These are phyloP conservation scores for Chrysolina oricalcia DNA, from an alignment of 2,888 invertebrate species.

Conservation along the genomic window DNA sequence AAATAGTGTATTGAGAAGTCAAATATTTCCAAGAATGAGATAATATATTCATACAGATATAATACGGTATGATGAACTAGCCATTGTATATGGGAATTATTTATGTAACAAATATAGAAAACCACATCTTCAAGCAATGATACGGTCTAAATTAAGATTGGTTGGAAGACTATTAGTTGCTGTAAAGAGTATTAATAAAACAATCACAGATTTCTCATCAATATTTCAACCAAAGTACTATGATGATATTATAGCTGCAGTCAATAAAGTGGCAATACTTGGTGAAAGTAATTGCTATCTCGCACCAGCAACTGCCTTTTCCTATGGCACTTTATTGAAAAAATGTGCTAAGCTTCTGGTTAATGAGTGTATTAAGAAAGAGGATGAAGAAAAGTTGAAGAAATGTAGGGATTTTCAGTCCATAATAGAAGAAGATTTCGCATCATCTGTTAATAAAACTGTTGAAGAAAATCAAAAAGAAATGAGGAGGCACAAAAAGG, in stretches of 20 bases:
- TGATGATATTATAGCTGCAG: background rate
- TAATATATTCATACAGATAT: constrained; percentile 10
- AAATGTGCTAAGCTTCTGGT: constrained; percentile 14
- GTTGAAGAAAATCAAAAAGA: constrained; percentile 31
- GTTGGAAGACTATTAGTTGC: constrained; percentile 16
- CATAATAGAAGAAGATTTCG: constrained; percentile 29
- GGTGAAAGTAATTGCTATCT: constrained; percentile 15
- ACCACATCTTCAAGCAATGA: constrained; percentile 27
- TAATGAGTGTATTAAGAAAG: constrained; percentile 25
- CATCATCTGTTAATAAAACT: constrained; percentile 29
- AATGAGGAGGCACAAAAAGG: constrained; percentile 23
- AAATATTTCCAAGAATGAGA: constrained; percentile 24
- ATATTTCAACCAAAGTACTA: constrained; percentile 28
- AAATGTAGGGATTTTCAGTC: constrained; percentile 16
- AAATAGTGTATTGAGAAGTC: constrained; percentile 8
- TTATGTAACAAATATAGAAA: no score
- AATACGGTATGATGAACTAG: constrained; percentile 27
- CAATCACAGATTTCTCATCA: constrained; percentile 25
- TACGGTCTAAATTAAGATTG: constrained; percentile 26
- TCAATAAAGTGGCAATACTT: constrained; percentile 6
- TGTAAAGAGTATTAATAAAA: constrained; percentile 11
- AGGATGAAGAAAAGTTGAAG: constrained; percentile 7
- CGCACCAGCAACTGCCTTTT: constrained; percentile 15
- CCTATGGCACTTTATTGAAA: constrained; percentile 26
- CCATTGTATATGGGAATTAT: no score